Evolutionary conservation across 2,888 invertebrate species (phyloP).

Genomic region (Agonopterix subpropinquella): DNA sequence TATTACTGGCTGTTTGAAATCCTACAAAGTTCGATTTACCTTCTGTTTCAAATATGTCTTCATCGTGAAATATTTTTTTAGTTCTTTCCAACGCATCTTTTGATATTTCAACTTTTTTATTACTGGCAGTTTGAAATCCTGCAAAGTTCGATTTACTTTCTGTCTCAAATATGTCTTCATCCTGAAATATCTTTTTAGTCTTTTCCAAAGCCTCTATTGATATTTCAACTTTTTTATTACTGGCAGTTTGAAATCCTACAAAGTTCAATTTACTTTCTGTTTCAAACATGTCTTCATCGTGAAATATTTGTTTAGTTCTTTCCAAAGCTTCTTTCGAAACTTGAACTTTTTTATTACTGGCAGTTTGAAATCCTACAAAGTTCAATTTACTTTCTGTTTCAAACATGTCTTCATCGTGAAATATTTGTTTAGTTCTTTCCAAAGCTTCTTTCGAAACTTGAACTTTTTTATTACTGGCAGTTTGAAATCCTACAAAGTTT

Average conservation of each 20-base stretch:
- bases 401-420: constrained; percentile 14
- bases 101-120: too few relatives aligned
- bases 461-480: constrained; percentile 24
- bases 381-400: constrained; percentile 9
- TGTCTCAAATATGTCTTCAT: too few relatives aligned
- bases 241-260: too few relatives aligned
- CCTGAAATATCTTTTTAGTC: too few relatives aligned
- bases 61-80: too few relatives aligned
- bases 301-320: constrained; percentile 20
- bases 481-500: constrained; percentile 22
- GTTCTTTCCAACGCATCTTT: too few relatives aligned
- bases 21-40: constrained; percentile 10
- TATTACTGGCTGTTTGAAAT: constrained; percentile 26
- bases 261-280: constrained; percentile 3
- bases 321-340: constrained; percentile 32
- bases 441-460: constrained; percentile 32
- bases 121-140: too few relatives aligned
- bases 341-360: constrained; percentile 24
- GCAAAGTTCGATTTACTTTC: too few relatives aligned
- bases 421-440: constrained; percentile 31
- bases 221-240: constrained; percentile 25
- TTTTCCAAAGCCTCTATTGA: constrained; percentile 19
- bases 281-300: constrained; percentile 17
- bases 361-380: constrained; percentile 29
- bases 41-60: not conserved